Base-by-base conservation (phyloP, 64 coral and sea anemone genomes). In the Stichodactyla helianthus region DNA sequence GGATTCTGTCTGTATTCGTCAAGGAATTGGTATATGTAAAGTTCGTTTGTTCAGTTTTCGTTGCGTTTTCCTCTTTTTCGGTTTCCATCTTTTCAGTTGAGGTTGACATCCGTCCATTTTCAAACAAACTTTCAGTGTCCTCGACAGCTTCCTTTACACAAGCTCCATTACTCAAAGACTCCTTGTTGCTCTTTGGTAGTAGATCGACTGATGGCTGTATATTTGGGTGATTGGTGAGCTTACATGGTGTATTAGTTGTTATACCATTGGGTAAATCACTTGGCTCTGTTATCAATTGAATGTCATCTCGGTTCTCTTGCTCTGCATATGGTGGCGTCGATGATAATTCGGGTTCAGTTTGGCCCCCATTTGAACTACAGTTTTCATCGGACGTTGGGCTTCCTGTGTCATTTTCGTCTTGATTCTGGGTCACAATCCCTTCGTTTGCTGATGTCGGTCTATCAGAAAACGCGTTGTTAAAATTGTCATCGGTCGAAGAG, bases 1-100 rank as follows among this genome's bases (percentile, higher is more conserved):
- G 87, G 54, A 85, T 76, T 35, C 89, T 79, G 55, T 89, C 91
- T 10, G 83, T 84, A 28, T 82, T 93, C 2, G 82, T 88, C 35
- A 87, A 12, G 31, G 52, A 67, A 8, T 10, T 23, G 35, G 77
- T 82, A 54, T 53, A 81, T 52, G 6, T 20, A 20, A 81, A 81
- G 19, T 81, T 81, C 16, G 53, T 13, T 18, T 81, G 78, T 7
- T 51, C 52, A 2, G 7, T 22, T 81, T 71, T 71, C 7, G 15
- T 17, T 54, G 0, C 60, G 60, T 19, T n/a, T 22, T 65, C 62
- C 5, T 65, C 22, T 65, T 20, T n/a, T 6, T 65, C 19, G 22
- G 19, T 54, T 81, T 74, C 68, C 10, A 74, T 74, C 7, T 74
- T 74, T 31, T 74, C 23, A 74, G 20, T 74, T 23, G 68, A 74